phyloP scores from a whole-genome alignment of 64 coral and sea anemone genomes.

The Exaiptasia diaphana region DNA sequence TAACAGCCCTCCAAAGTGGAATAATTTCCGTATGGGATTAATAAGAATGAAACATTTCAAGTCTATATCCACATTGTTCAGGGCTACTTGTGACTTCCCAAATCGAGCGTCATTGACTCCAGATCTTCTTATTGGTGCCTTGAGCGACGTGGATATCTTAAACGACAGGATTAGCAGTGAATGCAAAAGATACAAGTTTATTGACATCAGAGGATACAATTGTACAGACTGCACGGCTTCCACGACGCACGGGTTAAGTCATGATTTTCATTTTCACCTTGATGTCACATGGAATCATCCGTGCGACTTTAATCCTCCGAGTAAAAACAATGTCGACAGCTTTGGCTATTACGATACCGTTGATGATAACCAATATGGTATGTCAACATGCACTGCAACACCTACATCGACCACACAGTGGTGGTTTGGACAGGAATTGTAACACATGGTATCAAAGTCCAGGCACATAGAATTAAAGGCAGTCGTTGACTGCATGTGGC shows the following conservation, averaged over 20 bases:
- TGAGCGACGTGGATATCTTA: not conserved
- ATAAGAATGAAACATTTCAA: not conserved
- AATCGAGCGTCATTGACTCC: not conserved
- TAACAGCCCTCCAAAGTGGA: not conserved
- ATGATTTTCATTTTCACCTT: not conserved
- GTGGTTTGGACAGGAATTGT: not conserved
- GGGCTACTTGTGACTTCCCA: not conserved
- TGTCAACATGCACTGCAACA: not conserved
- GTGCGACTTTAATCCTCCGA: not conserved
- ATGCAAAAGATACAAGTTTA: not conserved
- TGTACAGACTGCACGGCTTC: not conserved
- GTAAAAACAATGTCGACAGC: not conserved
- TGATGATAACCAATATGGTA: not conserved
- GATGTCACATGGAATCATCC: not conserved
- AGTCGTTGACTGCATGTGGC: too few species aligned
- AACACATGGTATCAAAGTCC: too few species aligned
- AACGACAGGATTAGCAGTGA: not conserved
- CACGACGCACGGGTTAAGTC: not conserved
- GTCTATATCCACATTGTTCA: not conserved
- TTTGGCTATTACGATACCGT: not conserved
- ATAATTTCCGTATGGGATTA: not conserved
- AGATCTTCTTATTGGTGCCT: not conserved
- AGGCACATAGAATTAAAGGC: too few species aligned
- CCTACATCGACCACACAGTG: not conserved
- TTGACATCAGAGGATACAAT: not conserved